Evolutionary conservation across 92 coral and sea anemone genomes (phyloP), one percentile per base, ranked within the genome.

Genomic region (Galaxea fascicularis): DNA sequence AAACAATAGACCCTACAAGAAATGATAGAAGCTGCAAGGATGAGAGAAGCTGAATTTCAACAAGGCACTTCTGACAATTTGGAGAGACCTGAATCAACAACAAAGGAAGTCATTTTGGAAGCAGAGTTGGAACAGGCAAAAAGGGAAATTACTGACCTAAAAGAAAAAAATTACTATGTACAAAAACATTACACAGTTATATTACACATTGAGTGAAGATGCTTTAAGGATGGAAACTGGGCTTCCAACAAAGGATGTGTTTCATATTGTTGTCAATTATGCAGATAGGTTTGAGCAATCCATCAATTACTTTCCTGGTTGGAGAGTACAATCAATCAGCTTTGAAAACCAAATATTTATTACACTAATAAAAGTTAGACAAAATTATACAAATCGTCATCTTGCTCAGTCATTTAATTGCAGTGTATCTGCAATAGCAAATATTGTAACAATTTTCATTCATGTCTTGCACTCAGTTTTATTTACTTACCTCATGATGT

Each of bases 261-360:
- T 86, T 44, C 11, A 68, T 78, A 58, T 87, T 79, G 90, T 87
- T 79, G 79, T 71, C 8, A 57, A 28, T 13, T 44, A 87, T 63
- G 56, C 82, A 31, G 8, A n/a, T 4, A 59, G 90, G 74, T 79
- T 87, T 10, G 71, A 80, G 47, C 52, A 76, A 1, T 47, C 72
- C 5, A 71, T 91, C 35, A 87, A 57, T 44, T 90, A 87, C 71
- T 86, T 79, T 75, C 27, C 46, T 86, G 94, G 94, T 17, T 82
- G 87, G 85, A 87, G 76, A 49, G 94, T 91, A 1, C 80, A 78
- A n/a, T 13, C 77, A 17, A 91, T 83, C 59, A 70, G 57, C 12
- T 73, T 87, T 45, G 83, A 87, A 82, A 89, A 91, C 56, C 89
- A 91, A 57, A 31, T 91, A 12, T 85, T 91, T 30, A 87, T 91